Evolutionary conservation across 2,888 invertebrate genomes (phyloP), one percentile per base, ranked within the genome.

Genomic region (Patella pellucida): DNA sequence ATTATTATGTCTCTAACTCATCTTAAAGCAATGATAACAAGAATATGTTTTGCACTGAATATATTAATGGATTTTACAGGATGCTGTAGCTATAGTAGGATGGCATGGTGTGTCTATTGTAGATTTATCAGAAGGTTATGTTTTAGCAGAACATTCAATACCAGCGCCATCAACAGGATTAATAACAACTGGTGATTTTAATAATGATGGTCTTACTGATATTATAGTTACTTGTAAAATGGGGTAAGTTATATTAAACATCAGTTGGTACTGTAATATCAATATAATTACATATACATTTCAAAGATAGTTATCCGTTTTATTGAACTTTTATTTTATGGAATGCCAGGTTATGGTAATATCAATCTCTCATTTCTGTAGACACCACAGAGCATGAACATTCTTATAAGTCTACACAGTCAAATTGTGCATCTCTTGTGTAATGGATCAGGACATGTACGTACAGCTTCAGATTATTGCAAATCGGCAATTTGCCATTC

Each of bases 121-220:
- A 23, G 87, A 89, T 74, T 79, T 89, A 50, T 82, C 81, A 52
- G 86, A 88, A 71, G 90, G 90, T 7, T 79, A 84, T 23, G 41
- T 87, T 19, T 78, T 89, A 23, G 87, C 86, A 7, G 85, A 87
- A 69, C 90, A 89, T 76, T 83, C 87, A 14, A 80, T 89, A 52
- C 90, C 90, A 9, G 88, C 89, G 68, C 87, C 86, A 12, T 86
- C 89, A 7, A 85, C 86, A n/a, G 85, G 83, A 41, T 82, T 84
- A 0, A 85, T 89, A 19, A 86, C 87, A 50, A 78, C 86, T 41
- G 89, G 87, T 1, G 90, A 90, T 80, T 90, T 89, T 78, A 86
- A 88, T 79, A 86, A 88, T 70, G 89, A 89, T 82, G 90, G 90
- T 7, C 79, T 85, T 73, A 87, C 85, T 76, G 90, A 89, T 78